These are phyloP conservation scores for Murina feae DNA, from an alignment of 2,113 vertebrate genomes.

Conservation along the genomic window DNA sequence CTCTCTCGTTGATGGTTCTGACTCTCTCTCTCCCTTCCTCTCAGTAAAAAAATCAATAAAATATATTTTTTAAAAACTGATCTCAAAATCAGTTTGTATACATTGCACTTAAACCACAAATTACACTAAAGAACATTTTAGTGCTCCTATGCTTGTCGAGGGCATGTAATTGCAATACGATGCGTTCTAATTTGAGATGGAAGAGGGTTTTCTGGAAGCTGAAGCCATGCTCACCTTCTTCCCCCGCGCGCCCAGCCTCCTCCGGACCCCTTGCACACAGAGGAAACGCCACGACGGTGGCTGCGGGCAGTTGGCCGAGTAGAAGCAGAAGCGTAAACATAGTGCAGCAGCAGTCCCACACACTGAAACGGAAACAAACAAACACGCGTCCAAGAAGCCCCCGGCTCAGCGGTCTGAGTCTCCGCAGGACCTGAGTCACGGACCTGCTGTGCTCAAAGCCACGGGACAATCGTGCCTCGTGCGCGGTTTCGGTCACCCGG, in stretches of 20 bases:
- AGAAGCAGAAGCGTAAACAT: conserved; percentile 82
- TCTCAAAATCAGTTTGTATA: neutral
- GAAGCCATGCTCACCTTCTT: conserved; percentile 80
- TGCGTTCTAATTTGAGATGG: neutral
- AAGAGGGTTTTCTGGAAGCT: neutral
- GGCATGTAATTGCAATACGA: neutral
- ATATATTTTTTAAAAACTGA: too few species aligned
- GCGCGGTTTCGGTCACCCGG: neutral
- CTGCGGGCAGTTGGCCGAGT: conserved; percentile 77
- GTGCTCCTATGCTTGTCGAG: neutral
- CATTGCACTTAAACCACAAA: neutral
- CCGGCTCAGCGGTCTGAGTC: neutral
- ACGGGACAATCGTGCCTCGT: neutral
- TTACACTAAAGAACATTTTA: neutral
- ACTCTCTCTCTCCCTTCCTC: too few species aligned
- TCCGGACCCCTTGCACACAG: conserved; percentile 69
- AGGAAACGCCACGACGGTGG: conserved; percentile 77
- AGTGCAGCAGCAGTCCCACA: conserved; percentile 74
- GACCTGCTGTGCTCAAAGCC: neutral
- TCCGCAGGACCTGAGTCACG: conserved; percentile 17
- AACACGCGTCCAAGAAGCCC: neutral
- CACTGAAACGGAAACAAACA: conserved; percentile 28
- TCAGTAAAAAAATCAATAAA: too few species aligned
- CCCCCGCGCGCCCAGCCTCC: conserved; percentile 28
- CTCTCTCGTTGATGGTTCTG: too few species aligned